phyloP scores from a whole-genome alignment of 2,797 vertebrate genomes.

The Sparus aurata region DNA sequence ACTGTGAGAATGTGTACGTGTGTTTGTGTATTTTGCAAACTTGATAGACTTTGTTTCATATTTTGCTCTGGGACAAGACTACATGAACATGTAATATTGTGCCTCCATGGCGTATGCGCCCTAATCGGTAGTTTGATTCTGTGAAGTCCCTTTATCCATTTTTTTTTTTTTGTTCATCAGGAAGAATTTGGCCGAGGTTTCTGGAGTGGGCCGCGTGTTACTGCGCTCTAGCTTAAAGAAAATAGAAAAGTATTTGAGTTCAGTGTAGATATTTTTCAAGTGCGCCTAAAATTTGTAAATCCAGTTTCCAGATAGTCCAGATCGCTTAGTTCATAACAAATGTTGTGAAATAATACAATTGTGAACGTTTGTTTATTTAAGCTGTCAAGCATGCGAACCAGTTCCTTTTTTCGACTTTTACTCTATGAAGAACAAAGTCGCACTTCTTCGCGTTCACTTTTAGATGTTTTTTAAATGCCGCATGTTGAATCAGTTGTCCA shows the following conservation, averaged over 20 bases:
- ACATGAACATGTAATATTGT: slow-evolving; percentile 51
- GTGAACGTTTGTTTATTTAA: slow-evolving; percentile 55
- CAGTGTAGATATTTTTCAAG: slow-evolving; percentile 60
- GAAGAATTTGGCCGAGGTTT: neutral
- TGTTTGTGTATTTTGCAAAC: slow-evolving; percentile 69
- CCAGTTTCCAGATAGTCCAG: slow-evolving; percentile 39
- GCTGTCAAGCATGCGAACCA: slow-evolving; percentile 76
- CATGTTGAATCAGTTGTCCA: slow-evolving; percentile 72
- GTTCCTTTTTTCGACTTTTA: slow-evolving; percentile 35
- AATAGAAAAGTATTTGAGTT: slow-evolving; percentile 48
- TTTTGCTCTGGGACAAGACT: slow-evolving; percentile 57
- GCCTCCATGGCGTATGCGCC: slow-evolving; percentile 69
- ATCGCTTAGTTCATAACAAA: slow-evolving; percentile 52
- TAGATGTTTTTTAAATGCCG: slow-evolving; percentile 77
- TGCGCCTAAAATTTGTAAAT: slow-evolving; percentile 52
- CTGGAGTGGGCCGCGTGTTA: neutral
- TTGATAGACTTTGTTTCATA: slow-evolving; percentile 66
- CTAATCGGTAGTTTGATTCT: slow-evolving; percentile 52
- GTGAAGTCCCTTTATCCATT: slow-evolving; percentile 53
- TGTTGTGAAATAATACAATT: slow-evolving; percentile 47
- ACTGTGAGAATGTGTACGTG: slow-evolving; percentile 73
- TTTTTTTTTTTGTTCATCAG: slow-evolving; percentile 24
- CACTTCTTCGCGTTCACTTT: slow-evolving; percentile 61
- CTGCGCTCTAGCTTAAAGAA: slow-evolving; percentile 16
- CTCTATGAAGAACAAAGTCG: slow-evolving; percentile 39